A percentile compares a stretch with the other conserved stretches of the same genome.
phyloP scores from a whole-genome alignment of 2,113 vertebrate genomes.

The Rhizomys pruinosus region DNA sequence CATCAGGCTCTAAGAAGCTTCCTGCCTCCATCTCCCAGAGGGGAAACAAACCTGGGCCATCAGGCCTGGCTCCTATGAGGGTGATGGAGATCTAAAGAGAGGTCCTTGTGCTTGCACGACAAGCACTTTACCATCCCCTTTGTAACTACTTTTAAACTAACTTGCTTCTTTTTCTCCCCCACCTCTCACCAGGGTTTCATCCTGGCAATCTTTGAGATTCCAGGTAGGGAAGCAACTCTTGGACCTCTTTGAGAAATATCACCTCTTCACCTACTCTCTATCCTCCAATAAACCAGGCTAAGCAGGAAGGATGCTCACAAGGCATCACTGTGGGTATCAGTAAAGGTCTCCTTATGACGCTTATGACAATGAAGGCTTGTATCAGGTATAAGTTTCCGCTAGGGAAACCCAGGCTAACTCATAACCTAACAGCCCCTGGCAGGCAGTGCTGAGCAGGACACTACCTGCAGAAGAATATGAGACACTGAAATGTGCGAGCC shows the following conservation, averaged over 20 bases:
- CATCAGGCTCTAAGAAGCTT: not conserved
- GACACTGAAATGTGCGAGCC: not conserved
- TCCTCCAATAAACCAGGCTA: not conserved
- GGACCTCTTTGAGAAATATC: not conserved
- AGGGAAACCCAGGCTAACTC: not conserved
- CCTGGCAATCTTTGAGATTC: not conserved
- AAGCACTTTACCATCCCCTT: not conserved
- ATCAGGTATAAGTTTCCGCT: not conserved
- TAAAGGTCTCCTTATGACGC: not conserved
- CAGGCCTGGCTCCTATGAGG: not conserved
- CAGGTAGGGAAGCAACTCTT: not conserved
- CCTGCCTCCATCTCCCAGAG: not conserved
- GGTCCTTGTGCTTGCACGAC: not conserved
- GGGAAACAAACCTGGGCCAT: not conserved
- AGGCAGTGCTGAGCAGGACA: not conserved
- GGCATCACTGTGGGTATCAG: not conserved
- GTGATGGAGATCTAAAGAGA: no score
- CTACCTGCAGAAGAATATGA: conserved; percentile 4
- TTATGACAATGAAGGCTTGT: not conserved
- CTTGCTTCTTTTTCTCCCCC: not conserved
- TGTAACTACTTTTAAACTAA: not conserved
- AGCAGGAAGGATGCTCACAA: not conserved
- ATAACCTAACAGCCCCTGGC: no score
- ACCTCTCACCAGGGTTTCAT: not conserved
- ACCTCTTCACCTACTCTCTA: not conserved